Evolutionary conservation across 2,888 invertebrate genomes (phyloP).

Genomic region (Tetrapedia diversipes): DNA sequence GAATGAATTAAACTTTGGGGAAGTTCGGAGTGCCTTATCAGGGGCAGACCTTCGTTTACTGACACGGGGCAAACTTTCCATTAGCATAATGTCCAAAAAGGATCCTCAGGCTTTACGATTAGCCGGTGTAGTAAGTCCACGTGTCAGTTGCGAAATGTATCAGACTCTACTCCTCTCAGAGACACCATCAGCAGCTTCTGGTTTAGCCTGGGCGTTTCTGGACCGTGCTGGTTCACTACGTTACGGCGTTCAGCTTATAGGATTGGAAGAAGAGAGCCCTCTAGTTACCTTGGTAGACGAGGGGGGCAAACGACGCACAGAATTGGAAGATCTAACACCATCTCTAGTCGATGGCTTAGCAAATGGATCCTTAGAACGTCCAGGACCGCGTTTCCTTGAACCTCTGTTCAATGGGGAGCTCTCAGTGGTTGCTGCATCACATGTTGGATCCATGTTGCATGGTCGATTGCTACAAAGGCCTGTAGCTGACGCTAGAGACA

Average conservation of each 20-base stretch:
- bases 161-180: conserved; percentile 87
- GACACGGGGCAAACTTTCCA: conserved; percentile 89
- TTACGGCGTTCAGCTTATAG: conserved; percentile 86
- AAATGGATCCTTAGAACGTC: conserved; percentile 90
- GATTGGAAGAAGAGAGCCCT: conserved; percentile 83
- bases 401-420: conserved; percentile 92
- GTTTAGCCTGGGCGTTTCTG: conserved; percentile 91
- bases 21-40: conserved; percentile 91
- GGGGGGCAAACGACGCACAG: conserved; percentile 88
- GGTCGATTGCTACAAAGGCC: conserved; percentile 88
- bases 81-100: conserved; percentile 88
- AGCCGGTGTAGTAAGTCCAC: conserved; percentile 89
- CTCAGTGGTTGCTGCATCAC: conserved; percentile 88
- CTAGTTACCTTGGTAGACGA: conserved; percentile 88
- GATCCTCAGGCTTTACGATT: conserved; percentile 87
- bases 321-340: conserved; percentile 89
- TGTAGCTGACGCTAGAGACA: conserved; percentile 90
- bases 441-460: conserved; percentile 85
- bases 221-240: conserved; percentile 91
- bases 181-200: conserved; percentile 84
- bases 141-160: conserved; percentile 91
- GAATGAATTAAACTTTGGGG: conserved; percentile 90
- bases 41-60: conserved; percentile 90
- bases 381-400: conserved; percentile 92
- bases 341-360: conserved; percentile 86